These are phyloP conservation scores for Pogoniulus pusillus DNA, from an alignment of 2,797 vertebrate species.

Conservation along the genomic window DNA sequence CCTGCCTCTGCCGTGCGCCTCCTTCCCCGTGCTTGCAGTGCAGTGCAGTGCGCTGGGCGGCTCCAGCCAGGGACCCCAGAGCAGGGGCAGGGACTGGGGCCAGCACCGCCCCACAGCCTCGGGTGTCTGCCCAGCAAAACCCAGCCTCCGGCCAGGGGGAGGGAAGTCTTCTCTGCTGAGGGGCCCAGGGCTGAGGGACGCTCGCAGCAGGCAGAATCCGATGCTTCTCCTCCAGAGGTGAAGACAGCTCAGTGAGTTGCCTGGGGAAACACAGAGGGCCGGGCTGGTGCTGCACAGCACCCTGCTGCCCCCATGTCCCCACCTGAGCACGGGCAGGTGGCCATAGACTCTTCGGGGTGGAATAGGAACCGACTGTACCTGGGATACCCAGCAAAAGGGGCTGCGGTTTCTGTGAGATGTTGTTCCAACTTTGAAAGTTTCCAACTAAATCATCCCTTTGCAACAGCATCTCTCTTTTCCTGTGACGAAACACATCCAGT, in stretches of 20 bases:
- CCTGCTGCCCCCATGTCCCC: background rate
- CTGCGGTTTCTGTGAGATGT: background rate
- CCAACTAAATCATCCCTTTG: background rate
- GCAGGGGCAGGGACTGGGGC: background rate
- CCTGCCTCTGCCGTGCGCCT: background rate
- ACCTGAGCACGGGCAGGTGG: rapidly evolving
- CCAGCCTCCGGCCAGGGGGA: background rate
- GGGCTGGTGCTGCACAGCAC: background rate
- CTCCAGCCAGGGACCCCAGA: background rate
- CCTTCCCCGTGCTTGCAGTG: rapidly evolving
- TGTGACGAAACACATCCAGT: background rate
- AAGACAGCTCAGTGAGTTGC: rapidly evolving
- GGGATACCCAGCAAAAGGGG: background rate
- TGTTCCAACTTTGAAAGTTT: background rate
- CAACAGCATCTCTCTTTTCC: background rate
- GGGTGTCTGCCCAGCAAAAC: background rate
- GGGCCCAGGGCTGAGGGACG: background rate
- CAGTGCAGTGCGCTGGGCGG: background rate
- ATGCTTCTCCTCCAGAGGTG: rapidly evolving
- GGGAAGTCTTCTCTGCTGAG: background rate
- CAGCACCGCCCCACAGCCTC: background rate
- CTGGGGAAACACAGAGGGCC: rapidly evolving
- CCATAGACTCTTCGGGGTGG: background rate
- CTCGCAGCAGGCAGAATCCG: background rate
- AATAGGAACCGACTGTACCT: background rate